phyloP scores from a whole-genome alignment of 2,888 invertebrate species.

The Hydrotaea diabolus region DNA sequence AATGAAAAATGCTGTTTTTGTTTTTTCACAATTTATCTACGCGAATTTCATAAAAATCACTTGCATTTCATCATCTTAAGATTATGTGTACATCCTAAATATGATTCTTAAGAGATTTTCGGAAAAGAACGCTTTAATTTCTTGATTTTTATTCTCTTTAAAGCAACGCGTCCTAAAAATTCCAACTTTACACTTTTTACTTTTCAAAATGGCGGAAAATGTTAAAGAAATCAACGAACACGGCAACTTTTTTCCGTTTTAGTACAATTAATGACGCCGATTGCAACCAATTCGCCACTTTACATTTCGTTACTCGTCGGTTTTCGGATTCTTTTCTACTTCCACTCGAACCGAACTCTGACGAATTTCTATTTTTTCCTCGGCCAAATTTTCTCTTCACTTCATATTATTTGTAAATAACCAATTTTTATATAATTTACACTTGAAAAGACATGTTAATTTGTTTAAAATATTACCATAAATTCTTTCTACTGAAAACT shows the following conservation, averaged over 20 bases:
- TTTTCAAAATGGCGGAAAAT: constrained; percentile 81
- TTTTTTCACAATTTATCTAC: constrained; percentile 3
- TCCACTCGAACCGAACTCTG: constrained; percentile 51
- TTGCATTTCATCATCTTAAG: constrained; percentile 3
- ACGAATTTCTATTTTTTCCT: constrained; percentile 37
- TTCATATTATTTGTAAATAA: not conserved
- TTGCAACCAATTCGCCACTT: constrained; percentile 68
- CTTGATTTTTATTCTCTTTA: constrained; percentile 72
- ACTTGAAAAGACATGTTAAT: not conserved
- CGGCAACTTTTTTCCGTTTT: constrained; percentile 77
- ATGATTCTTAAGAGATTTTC: constrained; percentile 8
- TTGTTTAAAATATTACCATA: constrained; percentile 53
- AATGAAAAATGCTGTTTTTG: constrained; percentile 48
- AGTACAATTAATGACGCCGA: constrained; percentile 80
- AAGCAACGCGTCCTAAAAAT: constrained; percentile 80
- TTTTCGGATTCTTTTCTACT: constrained; percentile 51
- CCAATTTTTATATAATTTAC: not conserved
- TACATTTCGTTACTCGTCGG: constrained; percentile 57
- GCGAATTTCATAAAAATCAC: constrained; percentile 33
- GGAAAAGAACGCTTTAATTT: constrained; percentile 67
- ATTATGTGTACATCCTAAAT: constrained; percentile 7
- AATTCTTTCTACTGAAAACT: constrained; percentile 33
- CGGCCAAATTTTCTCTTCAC: constrained; percentile 39
- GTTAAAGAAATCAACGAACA: constrained; percentile 69
- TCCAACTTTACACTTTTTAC: constrained; percentile 78